Base-by-base conservation (phyloP, 2,113 vertebrate genomes). In the Oncorhynchus gorbuscha region DNA sequence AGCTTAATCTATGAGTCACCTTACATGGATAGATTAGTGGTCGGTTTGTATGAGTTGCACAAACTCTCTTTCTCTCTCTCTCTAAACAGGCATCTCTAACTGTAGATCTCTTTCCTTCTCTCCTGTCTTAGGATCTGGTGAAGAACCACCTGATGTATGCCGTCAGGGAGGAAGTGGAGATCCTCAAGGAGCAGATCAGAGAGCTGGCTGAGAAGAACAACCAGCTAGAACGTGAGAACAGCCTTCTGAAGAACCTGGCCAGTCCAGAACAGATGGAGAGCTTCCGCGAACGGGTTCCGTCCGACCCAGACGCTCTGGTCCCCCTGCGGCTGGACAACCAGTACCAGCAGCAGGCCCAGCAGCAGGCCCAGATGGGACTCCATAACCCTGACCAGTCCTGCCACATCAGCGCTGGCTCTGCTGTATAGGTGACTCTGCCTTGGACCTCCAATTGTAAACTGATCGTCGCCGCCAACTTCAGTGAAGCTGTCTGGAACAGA, bases 101-200 rank as follows among this genome's bases (percentile, higher is more conserved):
- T 69, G 74, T 62, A 22, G 59, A 62, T 12, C 39, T 45, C 59
- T 5, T 55, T 55, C 51, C 14, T 3, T 24, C 8, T 58, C 3
- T 39, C 39, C n/a, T 20, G 4, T 74, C 62, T 30, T 2, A 99
- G 98, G 98, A 99, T 86, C 95, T 99, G 13, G 98, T 99, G 62
- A 99, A 99, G 89, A 99, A 97, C 86, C 98, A 99, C 90, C 90
- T 99, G 83, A 99, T 99, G 97, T 99, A 98, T 0, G 98, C 98
- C 0, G 98, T 99, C 69, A 91, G 97, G 5, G 98, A 99, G 90
- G 98, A 99, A 84, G 97, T 99, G 59, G 97, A 99, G 88, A 92
- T 99, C 79, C 94, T 99, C 75, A 99, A 99, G 79, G 98, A 99
- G 90, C 98, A 99, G 93, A 99, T 99, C 86, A 97, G 98, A 77